These are phyloP conservation scores for Hippopotamyrus pictus DNA, from an alignment of 2,797 vertebrate genomes.

Conservation along the genomic window DNA sequence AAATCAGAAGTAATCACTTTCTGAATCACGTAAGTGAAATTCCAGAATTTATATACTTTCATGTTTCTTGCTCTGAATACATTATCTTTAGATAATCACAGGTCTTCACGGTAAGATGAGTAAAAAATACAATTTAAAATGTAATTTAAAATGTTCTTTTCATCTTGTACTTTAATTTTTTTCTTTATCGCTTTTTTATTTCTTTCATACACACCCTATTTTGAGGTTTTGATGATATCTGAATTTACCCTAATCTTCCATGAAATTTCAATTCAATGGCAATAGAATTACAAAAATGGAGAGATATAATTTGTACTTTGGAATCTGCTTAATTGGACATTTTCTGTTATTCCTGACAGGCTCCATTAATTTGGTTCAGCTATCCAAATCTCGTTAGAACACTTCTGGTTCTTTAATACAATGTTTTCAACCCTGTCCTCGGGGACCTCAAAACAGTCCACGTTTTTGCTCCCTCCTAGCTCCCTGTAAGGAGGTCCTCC, in stretches of 20 bases:
- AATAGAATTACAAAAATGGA: not conserved
- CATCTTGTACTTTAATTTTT: not conserved
- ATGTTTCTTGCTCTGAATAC: not conserved
- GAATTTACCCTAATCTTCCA: not conserved
- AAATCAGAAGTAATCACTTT: not conserved
- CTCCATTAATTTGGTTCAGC: not conserved
- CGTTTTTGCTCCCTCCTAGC: not conserved
- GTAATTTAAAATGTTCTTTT: not conserved
- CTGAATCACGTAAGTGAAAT: not conserved
- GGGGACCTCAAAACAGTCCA: not conserved
- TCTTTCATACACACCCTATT: not conserved
- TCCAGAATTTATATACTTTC: not conserved
- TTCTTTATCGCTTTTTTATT: not conserved
- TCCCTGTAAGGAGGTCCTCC: not conserved
- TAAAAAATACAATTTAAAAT: constrained; percentile 11
- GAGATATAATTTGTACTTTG: constrained; percentile 14
- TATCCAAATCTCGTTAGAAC: not conserved
- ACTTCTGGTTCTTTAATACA: not conserved
- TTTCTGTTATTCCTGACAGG: constrained; percentile 9
- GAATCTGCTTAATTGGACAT: constrained; percentile 11
- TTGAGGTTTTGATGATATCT: not conserved
- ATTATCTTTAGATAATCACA: not conserved
- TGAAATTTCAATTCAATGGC: constrained; percentile 7
- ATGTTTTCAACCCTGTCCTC: not conserved
- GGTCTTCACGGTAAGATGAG: not conserved